Conservation (phyloP, 1,140 invertebrate species). For the Neodiprion pinetum region DNA sequence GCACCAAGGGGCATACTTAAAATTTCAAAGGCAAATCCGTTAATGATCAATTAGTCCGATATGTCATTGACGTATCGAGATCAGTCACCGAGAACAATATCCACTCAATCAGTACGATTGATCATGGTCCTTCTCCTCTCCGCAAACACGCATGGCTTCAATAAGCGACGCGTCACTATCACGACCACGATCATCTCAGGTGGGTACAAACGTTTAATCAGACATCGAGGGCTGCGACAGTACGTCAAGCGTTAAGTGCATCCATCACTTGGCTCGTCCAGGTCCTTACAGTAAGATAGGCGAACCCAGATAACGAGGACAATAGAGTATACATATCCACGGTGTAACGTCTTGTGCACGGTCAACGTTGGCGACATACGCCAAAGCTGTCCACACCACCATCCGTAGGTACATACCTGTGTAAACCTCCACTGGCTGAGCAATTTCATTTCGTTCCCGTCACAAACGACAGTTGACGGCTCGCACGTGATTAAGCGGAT, state of each 20-base stretch:
- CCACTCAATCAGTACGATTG: slow-evolving; percentile 38
- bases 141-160: neutral
- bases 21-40: neutral
- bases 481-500: neutral
- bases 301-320: neutral
- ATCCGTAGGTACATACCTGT: slow-evolving; percentile 31
- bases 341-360: neutral
- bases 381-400: slow-evolving; percentile 29
- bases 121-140: neutral
- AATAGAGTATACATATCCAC: neutral
- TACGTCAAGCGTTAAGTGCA: slow-evolving; percentile 26
- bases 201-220: slow-evolving; percentile 31
- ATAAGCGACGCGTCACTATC: slow-evolving; percentile 6
- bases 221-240: slow-evolving; percentile 30
- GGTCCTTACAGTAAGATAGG: neutral
- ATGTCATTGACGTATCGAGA: neutral
- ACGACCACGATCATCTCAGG: slow-evolving; percentile 11
- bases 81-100: slow-evolving; percentile 24
- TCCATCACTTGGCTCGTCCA: neutral
- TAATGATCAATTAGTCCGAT: slow-evolving; percentile 1
- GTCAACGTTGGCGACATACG: slow-evolving; percentile 25
- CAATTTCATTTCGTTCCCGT: slow-evolving; percentile 22
- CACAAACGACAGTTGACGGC: neutral
- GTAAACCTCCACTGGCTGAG: slow-evolving; percentile 37
- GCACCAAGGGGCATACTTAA: neutral